phyloP scores from a whole-genome alignment of 1,140 invertebrate genomes.

The Alviniconcha marisindica region DNA sequence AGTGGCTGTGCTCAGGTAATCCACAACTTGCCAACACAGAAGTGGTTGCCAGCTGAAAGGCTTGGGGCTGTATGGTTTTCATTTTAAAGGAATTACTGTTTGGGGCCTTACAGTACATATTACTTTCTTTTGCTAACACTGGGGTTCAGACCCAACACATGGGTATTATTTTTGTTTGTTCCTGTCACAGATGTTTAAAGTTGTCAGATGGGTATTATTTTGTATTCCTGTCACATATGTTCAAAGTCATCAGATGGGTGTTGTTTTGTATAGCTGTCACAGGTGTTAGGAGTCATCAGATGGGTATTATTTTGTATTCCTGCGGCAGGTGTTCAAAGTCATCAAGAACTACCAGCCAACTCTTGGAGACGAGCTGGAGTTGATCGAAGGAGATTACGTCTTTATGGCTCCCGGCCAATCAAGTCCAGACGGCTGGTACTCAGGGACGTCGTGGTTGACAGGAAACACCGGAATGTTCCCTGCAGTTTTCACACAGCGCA shows the following conservation, averaged over 20 bases:
- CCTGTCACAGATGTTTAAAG: too few species aligned
- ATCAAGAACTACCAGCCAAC: slow-evolving; percentile 86
- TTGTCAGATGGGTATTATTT: too few species aligned
- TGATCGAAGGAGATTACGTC: slow-evolving; percentile 90
- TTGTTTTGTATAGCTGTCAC: too few species aligned
- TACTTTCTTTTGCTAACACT: too few species aligned
- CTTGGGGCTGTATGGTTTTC: too few species aligned
- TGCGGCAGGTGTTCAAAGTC: slow-evolving; percentile 85
- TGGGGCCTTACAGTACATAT: too few species aligned
- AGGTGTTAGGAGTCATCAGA: slow-evolving; percentile 30
- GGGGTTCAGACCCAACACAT: too few species aligned
- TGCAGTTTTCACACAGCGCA: slow-evolving; percentile 87
- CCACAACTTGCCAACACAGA: slow-evolving; percentile 83
- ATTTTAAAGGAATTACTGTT: too few species aligned
- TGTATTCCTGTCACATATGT: too few species aligned
- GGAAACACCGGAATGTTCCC: slow-evolving; percentile 87
- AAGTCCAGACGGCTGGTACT: slow-evolving; percentile 89
- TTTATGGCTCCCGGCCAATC: slow-evolving; percentile 86
- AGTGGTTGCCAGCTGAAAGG: too few species aligned
- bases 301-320: too few species aligned
- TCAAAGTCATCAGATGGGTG: not conserved
- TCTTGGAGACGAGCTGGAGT: slow-evolving; percentile 89
- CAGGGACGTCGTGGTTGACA: slow-evolving; percentile 90
- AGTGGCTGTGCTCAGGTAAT: slow-evolving; percentile 92
- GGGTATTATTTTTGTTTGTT: too few species aligned